A percentile compares a stretch with the other conserved stretches of the same genome.
Evolutionary conservation across 2,888 invertebrate species (phyloP).

Genomic region (Rhagonycha lutea): DNA sequence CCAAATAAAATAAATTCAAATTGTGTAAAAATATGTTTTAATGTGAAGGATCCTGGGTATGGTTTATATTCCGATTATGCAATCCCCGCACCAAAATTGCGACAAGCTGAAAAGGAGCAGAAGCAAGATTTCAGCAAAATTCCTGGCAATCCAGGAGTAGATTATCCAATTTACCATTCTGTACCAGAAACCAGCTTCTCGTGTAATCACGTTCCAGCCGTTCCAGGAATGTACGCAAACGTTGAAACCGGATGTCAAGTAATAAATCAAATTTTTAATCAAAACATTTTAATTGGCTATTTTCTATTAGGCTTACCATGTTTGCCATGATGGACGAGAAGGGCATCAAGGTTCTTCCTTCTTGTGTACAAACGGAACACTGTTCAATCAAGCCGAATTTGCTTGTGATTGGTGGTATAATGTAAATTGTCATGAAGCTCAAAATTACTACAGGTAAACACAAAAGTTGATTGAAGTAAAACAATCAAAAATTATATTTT

Average conservation of each 20-base stretch:
- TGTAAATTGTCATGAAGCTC: conserved; percentile 80
- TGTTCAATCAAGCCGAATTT: conserved; percentile 85
- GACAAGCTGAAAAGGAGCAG: conserved; percentile 63
- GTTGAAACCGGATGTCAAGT: conserved; percentile 87
- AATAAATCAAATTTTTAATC: conserved; percentile 29
- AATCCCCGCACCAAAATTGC: conserved; percentile 31
- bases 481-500: background rate
- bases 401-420: conserved; percentile 94
- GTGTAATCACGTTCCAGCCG: conserved; percentile 76
- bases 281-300: background rate
- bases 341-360: conserved; percentile 83
- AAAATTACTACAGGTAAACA: conserved; percentile 71
- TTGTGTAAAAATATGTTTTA: background rate
- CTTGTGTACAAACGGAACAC: conserved; percentile 83
- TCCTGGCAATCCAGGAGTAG: conserved; percentile 78
- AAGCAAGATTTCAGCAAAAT: conserved; percentile 80
- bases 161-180: conserved; percentile 78
- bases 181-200: conserved; percentile 81
- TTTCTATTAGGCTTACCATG: conserved; percentile 75
- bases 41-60: conserved; percentile 8
- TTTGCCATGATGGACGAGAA: conserved; percentile 85
- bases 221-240: conserved; percentile 90
- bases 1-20: background rate
- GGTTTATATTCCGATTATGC: conserved; percentile 14
- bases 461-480: background rate